These are phyloP conservation scores for Griposia aprilina DNA, from an alignment of 2,888 invertebrate genomes.

Conservation along the genomic window DNA sequence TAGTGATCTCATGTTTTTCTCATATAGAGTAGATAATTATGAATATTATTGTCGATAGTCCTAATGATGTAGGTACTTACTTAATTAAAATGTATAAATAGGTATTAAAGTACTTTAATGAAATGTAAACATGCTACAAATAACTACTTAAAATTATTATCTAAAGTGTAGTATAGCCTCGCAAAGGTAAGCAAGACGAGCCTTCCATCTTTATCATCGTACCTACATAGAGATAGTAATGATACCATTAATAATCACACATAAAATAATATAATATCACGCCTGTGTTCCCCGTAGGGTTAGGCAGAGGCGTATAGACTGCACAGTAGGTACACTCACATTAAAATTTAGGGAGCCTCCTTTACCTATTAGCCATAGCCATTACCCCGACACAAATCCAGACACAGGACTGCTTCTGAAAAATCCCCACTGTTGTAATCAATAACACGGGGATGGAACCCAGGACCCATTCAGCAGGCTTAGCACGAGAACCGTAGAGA, in stretches of 20 bases:
- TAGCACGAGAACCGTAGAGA: no score
- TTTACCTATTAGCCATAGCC: no score
- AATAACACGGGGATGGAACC: not conserved
- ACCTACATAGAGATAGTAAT: not conserved
- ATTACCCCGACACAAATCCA: no score
- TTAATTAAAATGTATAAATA: constrained; percentile 8
- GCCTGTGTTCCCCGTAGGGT: not conserved
- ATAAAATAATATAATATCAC: not conserved
- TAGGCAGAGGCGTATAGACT: not conserved
- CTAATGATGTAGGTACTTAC: not conserved
- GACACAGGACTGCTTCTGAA: not conserved
- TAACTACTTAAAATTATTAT: not conserved
- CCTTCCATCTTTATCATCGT: not conserved
- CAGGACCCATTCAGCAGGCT: no score
- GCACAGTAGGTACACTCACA: not conserved
- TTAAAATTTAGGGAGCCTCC: no score
- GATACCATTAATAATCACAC: not conserved
- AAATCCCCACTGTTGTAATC: not conserved
- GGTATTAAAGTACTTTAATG: not conserved
- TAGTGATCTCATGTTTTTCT: constrained; percentile 1
- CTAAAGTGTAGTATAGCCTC: not conserved
- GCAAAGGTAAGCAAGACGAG: not conserved
- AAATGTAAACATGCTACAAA: constrained; percentile 15
- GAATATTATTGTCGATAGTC: no score
- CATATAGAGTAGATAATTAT: not conserved